phyloP scores from a whole-genome alignment of 2,888 invertebrate genomes.

The Zhengitettix transpicula region DNA sequence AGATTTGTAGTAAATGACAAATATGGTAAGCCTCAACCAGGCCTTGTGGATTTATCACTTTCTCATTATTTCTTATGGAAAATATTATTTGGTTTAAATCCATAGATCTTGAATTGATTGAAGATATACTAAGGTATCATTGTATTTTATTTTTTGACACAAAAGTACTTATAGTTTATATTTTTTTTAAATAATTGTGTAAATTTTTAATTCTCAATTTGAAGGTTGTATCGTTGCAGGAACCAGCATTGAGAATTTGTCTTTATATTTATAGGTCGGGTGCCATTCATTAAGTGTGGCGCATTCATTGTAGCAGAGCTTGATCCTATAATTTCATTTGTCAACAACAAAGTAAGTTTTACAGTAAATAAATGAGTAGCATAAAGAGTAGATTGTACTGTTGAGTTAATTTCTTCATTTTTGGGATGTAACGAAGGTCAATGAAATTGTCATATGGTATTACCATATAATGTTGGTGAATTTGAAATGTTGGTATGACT shows the following conservation, averaged over 20 bases:
- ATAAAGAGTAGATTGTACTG: neutral
- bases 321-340: slow-evolving; percentile 80
- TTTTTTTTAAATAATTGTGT: too few relatives aligned
- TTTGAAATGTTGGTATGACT: neutral
- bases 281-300: slow-evolving; percentile 86
- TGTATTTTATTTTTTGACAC: too few relatives aligned
- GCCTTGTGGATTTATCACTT: too few relatives aligned
- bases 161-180: too few relatives aligned
- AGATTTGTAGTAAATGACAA: too few relatives aligned
- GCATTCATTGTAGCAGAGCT: slow-evolving; percentile 78
- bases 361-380: neutral
- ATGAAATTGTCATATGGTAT: neutral
- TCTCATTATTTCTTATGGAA: too few relatives aligned
- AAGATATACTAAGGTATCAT: too few relatives aligned
- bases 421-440: neutral
- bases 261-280: slow-evolving; percentile 39
- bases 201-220: too few relatives aligned
- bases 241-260: neutral
- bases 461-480: neutral
- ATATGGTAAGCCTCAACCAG: too few relatives aligned
- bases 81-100: too few relatives aligned
- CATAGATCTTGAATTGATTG: too few relatives aligned
- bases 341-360: slow-evolving; percentile 51
- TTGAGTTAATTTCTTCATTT: neutral
- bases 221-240: too few relatives aligned